Percentiles rank a stretch among this genome's conserved stretches.
Conservation (phyloP, 2,113 vertebrate genomes). For the Perca flavescens region DNA sequence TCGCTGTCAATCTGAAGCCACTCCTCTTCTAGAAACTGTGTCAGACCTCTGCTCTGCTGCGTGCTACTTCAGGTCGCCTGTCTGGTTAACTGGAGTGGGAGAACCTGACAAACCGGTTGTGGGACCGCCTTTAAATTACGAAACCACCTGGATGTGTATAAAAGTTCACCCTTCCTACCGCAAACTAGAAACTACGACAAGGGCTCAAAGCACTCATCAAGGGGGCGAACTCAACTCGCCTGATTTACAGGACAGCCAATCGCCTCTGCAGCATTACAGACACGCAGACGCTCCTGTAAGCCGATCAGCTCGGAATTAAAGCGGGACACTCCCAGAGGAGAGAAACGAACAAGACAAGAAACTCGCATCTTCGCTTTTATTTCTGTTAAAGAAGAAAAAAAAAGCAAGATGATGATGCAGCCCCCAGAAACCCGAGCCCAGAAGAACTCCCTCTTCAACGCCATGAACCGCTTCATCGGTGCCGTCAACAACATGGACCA, state of each 20-base stretch:
- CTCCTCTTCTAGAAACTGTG: conserved; percentile 23
- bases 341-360: not conserved
- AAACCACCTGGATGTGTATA: conserved; percentile 40
- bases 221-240: conserved; percentile 9
- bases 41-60: conserved; percentile 4
- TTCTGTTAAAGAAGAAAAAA: not conserved
- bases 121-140: conserved; percentile 60
- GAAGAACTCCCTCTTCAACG: conserved; percentile 95
- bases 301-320: conserved; percentile 61
- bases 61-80: conserved; percentile 62
- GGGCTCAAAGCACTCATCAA: not conserved
- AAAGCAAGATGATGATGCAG: conserved; percentile 88
- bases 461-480: conserved; percentile 97
- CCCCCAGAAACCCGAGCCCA: conserved; percentile 89
- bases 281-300: conserved; percentile 40
- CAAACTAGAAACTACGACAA: conserved; percentile 15
- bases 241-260: conserved; percentile 49
- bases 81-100: conserved; percentile 54
- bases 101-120: conserved; percentile 77
- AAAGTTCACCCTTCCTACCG: not conserved
- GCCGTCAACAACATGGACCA: conserved; percentile 99
- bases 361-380: not conserved
- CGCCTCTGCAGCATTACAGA: conserved; percentile 28
- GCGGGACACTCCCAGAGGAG: conserved; percentile 27
- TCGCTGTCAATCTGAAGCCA: conserved; percentile 44